These are phyloP conservation scores for Ceratina australensis DNA, from an alignment of 1,140 invertebrate species.

Conservation along the genomic window DNA sequence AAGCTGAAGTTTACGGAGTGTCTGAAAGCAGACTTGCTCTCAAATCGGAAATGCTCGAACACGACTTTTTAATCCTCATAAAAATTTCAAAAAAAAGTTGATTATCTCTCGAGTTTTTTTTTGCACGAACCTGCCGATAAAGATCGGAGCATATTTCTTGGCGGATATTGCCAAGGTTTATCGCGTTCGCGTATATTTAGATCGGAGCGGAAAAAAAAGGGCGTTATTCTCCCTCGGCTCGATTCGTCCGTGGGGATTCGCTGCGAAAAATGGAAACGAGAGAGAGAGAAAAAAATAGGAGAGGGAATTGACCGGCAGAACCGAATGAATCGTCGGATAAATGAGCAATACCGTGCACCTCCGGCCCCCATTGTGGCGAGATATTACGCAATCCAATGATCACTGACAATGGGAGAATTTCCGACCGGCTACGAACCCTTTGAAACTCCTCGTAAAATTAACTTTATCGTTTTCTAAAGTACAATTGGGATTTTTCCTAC, in stretches of 20 bases:
- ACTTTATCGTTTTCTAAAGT: too few species aligned
- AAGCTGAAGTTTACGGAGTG: slow-evolving; percentile 1
- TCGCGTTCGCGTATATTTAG: slow-evolving; percentile 10
- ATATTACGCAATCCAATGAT: neutral
- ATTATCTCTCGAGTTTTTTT: too few species aligned
- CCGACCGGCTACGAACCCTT: neutral
- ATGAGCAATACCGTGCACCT: slow-evolving; percentile 4
- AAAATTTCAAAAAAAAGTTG: too few species aligned
- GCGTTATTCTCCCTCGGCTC: neutral
- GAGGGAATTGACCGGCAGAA: slow-evolving; percentile 2
- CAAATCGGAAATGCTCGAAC: neutral
- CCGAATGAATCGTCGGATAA: slow-evolving; percentile 6
- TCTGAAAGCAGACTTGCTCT: neutral
- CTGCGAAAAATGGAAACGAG: neutral
- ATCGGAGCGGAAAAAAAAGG: neutral
- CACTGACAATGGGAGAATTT: neutral
- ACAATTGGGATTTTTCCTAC: too few species aligned
- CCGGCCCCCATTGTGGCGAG: neutral
- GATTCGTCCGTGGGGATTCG: neutral
- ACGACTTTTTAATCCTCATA: too few species aligned
- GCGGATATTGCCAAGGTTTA: slow-evolving; percentile 33
- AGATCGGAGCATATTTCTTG: slow-evolving; percentile 26
- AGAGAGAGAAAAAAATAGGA: neutral
- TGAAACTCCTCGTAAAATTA: neutral
- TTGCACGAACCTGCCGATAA: slow-evolving; percentile 30